A percentile compares a stretch with the other conserved stretches of the same genome.
phyloP scores from a whole-genome alignment of 2,113 vertebrate genomes.

The Tauraco erythrolophus region DNA sequence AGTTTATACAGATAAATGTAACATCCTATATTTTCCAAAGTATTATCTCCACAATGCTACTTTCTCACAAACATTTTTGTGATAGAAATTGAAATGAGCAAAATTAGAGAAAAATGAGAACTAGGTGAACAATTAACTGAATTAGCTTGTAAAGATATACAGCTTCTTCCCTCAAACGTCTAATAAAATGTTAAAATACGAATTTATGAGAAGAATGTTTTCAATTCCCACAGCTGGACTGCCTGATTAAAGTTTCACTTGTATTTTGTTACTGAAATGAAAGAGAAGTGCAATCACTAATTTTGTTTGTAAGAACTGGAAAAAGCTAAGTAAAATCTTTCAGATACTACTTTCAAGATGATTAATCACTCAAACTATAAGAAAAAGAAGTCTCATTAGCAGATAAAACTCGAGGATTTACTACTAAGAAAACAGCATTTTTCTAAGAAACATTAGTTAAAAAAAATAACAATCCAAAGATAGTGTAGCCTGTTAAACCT shows the following conservation, averaged over 20 bases:
- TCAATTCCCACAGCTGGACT: not conserved
- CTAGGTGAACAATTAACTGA: not conserved
- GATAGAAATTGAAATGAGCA: not conserved
- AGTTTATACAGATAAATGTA: not conserved
- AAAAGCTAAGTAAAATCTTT: not conserved
- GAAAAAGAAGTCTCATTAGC: not conserved
- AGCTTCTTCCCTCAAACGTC: not conserved
- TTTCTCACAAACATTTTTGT: not conserved
- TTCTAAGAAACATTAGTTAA: not conserved
- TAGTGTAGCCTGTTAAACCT: not conserved
- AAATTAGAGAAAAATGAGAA: not conserved
- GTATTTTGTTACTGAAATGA: not conserved
- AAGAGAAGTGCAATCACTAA: rapidly evolving
- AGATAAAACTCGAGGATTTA: not conserved
- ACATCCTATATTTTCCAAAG: not conserved
- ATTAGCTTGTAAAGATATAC: not conserved
- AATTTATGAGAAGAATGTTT: not conserved
- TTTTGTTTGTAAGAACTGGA: not conserved
- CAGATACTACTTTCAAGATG: not conserved
- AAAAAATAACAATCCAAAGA: not conserved
- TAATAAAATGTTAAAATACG: not conserved
- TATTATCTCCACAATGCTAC: not conserved
- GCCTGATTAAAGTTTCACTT: not conserved
- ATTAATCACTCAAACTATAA: not conserved
- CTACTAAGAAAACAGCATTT: not conserved